phyloP scores from a whole-genome alignment of 2,113 vertebrate genomes.

The Piprites chloris region DNA sequence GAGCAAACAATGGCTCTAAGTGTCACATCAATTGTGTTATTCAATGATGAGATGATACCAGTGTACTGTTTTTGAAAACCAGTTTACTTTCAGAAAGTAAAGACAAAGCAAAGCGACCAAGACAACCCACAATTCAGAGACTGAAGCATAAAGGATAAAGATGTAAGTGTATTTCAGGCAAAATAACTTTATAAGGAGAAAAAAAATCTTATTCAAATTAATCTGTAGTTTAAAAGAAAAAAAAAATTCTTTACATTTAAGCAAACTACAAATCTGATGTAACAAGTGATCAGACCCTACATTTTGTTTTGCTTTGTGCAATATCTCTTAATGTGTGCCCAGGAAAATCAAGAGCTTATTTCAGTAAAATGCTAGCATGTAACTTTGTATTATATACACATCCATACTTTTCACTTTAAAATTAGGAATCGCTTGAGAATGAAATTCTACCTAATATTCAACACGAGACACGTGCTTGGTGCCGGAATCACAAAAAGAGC shows the following conservation, averaged over 20 bases:
- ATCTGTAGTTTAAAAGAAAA: neutral
- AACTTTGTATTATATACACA: neutral
- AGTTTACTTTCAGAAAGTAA: neutral
- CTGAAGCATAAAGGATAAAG: neutral
- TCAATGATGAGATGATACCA: neutral
- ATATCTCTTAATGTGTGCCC: neutral
- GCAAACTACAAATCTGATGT: neutral
- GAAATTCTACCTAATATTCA: neutral
- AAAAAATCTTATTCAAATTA: neutral
- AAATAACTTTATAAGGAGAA: neutral
- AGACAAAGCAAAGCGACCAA: neutral
- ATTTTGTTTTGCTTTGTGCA: neutral
- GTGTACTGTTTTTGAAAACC: neutral
- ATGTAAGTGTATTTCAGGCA: neutral
- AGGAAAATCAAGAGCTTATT: neutral
- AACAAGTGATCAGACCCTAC: neutral
- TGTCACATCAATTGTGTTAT: neutral
- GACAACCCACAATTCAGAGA: neutral
- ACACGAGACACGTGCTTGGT: neutral
- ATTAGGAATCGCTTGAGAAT: neutral
- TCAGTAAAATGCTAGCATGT: neutral
- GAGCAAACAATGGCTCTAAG: neutral
- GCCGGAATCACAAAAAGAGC: neutral
- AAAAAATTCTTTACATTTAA: neutral
- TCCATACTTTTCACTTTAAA: neutral